Percentiles rank a stretch among this genome's conserved stretches.
Evolutionary conservation across 1,140 invertebrate species (phyloP).

Genomic region (Asbolus verrucosus): DNA sequence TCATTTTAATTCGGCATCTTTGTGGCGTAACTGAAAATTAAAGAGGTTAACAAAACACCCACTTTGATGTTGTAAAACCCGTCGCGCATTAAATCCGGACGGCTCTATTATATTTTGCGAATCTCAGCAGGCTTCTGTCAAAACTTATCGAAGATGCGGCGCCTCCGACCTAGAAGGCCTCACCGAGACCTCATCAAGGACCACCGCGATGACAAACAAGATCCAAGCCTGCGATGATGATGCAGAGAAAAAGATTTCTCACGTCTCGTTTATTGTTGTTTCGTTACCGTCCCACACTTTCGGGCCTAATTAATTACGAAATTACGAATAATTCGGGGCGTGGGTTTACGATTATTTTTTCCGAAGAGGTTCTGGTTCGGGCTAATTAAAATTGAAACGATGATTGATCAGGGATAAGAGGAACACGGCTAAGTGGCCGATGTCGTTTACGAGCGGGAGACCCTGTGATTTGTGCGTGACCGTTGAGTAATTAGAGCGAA

Average conservation of each 20-base stretch:
- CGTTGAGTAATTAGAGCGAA: slow-evolving; percentile 47
- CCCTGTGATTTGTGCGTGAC: slow-evolving; percentile 48
- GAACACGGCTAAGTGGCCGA: background rate
- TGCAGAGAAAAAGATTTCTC: slow-evolving; percentile 22
- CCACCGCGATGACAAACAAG: slow-evolving; percentile 32
- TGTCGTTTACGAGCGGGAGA: background rate
- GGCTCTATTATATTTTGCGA: slow-evolving; percentile 36
- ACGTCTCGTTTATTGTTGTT: slow-evolving; percentile 34
- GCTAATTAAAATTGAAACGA: slow-evolving; percentile 21
- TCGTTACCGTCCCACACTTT: slow-evolving; percentile 23
- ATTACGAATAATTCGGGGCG: slow-evolving; percentile 31
- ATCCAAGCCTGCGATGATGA: slow-evolving; percentile 15
- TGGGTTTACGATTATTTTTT: slow-evolving; percentile 27
- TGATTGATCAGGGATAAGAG: slow-evolving; percentile 18
- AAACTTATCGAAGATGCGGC: slow-evolving; percentile 23
- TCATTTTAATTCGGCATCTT: slow-evolving; percentile 34
- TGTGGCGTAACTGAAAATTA: slow-evolving; percentile 18
- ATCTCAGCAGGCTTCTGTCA: slow-evolving; percentile 28
- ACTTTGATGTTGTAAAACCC: slow-evolving; percentile 24
- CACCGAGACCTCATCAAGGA: slow-evolving; percentile 15
- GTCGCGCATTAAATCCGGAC: slow-evolving; percentile 23
- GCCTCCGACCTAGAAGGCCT: slow-evolving; percentile 16
- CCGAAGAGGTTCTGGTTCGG: background rate
- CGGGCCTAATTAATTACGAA: slow-evolving; percentile 26
- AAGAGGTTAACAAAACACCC: slow-evolving; percentile 35